These are phyloP conservation scores for Pogonocichla stellata DNA, from an alignment of 2,113 vertebrate species.

Conservation along the genomic window DNA sequence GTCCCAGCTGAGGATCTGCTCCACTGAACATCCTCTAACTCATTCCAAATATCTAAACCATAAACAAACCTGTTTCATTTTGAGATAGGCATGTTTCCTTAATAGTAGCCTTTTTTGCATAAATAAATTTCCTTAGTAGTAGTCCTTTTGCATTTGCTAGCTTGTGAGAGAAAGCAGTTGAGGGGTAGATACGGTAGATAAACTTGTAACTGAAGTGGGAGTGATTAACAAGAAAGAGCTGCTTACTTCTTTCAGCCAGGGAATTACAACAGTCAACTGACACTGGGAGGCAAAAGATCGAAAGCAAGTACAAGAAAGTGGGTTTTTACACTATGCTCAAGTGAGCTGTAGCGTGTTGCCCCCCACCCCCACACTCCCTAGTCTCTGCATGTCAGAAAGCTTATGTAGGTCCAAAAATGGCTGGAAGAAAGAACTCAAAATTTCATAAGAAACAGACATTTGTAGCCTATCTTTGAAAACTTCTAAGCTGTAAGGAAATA, in stretches of 20 bases:
- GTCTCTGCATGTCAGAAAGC: background rate
- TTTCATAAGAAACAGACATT: background rate
- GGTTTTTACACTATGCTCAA: background rate
- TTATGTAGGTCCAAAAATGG: background rate
- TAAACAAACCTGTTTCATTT: background rate
- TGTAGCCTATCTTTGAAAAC: background rate
- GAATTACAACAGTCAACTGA: background rate
- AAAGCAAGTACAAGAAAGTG: background rate
- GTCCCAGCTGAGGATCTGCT: background rate
- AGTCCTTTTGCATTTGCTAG: background rate
- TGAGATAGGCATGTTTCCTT: background rate
- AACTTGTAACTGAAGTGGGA: background rate
- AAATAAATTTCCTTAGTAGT: background rate
- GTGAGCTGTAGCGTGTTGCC: background rate
- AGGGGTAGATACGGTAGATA: background rate
- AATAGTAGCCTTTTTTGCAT: background rate
- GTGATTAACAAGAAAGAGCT: background rate
- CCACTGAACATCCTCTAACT: background rate
- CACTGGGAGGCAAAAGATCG: background rate
- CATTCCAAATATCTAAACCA: background rate
- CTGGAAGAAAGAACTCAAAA: background rate
- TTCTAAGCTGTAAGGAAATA: background rate
- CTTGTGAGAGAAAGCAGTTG: background rate
- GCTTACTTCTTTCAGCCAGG: background rate
- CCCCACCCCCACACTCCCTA: accelerated